Percentiles rank a stretch among this genome's conserved stretches.
These are phyloP conservation scores for Corapipo altera DNA, from an alignment of 2,113 vertebrate genomes.

Conservation along the genomic window DNA sequence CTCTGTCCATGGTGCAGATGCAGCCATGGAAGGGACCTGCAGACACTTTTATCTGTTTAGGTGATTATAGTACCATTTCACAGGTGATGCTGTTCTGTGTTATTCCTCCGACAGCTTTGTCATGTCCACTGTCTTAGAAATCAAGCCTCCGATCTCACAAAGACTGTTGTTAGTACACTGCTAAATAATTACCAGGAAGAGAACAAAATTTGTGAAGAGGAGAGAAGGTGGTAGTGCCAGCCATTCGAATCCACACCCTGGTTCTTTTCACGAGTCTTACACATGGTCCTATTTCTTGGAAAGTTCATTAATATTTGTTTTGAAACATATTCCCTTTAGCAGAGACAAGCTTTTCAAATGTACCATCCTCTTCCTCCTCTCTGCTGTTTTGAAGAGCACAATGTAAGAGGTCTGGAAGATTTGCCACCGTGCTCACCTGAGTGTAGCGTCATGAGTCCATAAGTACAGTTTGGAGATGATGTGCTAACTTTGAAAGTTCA, in stretches of 20 bases:
- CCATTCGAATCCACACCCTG: not conserved
- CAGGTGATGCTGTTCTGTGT: not conserved
- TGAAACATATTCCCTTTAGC: not conserved
- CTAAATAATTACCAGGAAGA: not conserved
- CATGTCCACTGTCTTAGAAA: not conserved
- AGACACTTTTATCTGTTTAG: not conserved
- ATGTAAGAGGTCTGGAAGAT: not conserved
- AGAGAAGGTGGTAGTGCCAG: not conserved
- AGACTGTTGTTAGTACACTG: not conserved
- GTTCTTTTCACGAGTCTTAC: not conserved
- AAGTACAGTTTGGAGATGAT: not conserved
- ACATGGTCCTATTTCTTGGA: not conserved
- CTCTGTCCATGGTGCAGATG: not conserved
- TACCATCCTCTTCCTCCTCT: not conserved
- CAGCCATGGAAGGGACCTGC: not conserved
- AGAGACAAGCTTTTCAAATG: not conserved
- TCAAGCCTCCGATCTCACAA: not conserved
- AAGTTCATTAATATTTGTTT: not conserved
- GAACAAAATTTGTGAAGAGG: not conserved
- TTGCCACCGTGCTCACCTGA: not conserved
- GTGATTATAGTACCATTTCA: not conserved
- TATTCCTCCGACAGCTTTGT: not conserved
- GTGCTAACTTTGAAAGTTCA: not conserved
- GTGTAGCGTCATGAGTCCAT: accelerated
- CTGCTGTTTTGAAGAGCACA: not conserved